These are phyloP conservation scores for Colius striatus DNA, from an alignment of 2,113 vertebrate species.

Conservation along the genomic window DNA sequence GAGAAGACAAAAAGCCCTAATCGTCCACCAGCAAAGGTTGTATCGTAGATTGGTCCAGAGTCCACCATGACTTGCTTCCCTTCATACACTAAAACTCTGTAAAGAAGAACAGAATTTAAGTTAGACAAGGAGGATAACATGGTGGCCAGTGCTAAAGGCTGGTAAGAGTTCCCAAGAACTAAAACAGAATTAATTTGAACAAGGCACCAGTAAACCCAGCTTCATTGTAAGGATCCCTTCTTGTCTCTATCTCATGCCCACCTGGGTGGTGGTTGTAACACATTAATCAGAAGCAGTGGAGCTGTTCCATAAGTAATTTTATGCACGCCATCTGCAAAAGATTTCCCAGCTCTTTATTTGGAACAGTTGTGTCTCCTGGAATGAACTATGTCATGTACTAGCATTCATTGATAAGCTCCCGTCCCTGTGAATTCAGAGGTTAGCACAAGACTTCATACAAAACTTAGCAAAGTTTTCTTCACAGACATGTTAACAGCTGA, in stretches of 20 bases:
- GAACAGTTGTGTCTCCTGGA: conserved; percentile 27
- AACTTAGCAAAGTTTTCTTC: not conserved
- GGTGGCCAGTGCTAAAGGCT: not conserved
- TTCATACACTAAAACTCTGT: conserved; percentile 94
- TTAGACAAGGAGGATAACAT: not conserved
- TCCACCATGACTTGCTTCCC: conserved; percentile 98
- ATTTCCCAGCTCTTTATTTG: conserved; percentile 51
- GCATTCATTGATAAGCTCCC: conserved; percentile 14
- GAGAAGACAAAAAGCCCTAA: conserved; percentile 98
- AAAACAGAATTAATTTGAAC: not conserved
- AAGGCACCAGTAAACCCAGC: not conserved
- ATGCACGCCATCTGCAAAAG: conserved; percentile 47
- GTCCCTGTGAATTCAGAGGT: conserved; percentile 11
- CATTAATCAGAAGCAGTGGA: conserved; percentile 34
- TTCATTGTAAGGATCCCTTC: not conserved
- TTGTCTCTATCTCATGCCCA: not conserved
- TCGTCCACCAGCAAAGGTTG: conserved; percentile 92
- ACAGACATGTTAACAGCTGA: not conserved
- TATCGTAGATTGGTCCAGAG: conserved; percentile 94
- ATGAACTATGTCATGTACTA: conserved; percentile 39
- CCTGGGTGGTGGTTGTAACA: not conserved
- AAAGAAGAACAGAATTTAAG: not conserved
- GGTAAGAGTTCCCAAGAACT: not conserved
- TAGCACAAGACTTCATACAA: not conserved
- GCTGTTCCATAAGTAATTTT: conserved; percentile 14